Percentiles rank a stretch among this genome's conserved stretches.
phyloP scores from a whole-genome alignment of 1,140 invertebrate genomes.

The Gryllus bimaculatus region DNA sequence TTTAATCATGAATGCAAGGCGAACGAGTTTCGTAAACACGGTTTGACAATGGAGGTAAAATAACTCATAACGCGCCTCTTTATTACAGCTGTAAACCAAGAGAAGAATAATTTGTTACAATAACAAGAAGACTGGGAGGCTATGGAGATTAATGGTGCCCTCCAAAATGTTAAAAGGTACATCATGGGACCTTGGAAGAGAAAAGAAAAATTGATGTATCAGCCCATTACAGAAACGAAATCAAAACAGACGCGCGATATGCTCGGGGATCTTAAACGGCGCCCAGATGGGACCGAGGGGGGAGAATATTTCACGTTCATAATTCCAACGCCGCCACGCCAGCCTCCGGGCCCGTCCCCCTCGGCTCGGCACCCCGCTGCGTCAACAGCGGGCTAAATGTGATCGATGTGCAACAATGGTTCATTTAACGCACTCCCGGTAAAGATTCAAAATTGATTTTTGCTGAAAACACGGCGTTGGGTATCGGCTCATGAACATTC shows the following conservation, averaged over 20 bases:
- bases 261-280: not conserved
- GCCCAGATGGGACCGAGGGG: not conserved
- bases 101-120: not conserved
- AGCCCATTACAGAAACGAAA: not conserved
- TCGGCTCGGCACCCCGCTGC: not conserved
- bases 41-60: not conserved
- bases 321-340: not conserved
- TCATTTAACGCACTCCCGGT: not conserved
- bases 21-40: too few relatives aligned
- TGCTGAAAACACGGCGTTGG: not conserved
- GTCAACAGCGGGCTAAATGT: not conserved
- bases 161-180: not conserved
- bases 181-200: not conserved
- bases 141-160: not conserved
- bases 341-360: not conserved
- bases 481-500: conserved; percentile 3
- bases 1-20: too few relatives aligned
- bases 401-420: not conserved
- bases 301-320: not conserved
- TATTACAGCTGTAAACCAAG: not conserved
- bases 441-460: conserved; percentile 1
- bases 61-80: not conserved
- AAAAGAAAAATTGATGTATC: not conserved
- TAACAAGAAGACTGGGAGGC: not conserved
- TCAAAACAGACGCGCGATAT: not conserved